Evolutionary conservation across 2,888 invertebrate genomes (phyloP), one percentile per base, ranked within the genome.

Genomic region (Endotricha flammealis): DNA sequence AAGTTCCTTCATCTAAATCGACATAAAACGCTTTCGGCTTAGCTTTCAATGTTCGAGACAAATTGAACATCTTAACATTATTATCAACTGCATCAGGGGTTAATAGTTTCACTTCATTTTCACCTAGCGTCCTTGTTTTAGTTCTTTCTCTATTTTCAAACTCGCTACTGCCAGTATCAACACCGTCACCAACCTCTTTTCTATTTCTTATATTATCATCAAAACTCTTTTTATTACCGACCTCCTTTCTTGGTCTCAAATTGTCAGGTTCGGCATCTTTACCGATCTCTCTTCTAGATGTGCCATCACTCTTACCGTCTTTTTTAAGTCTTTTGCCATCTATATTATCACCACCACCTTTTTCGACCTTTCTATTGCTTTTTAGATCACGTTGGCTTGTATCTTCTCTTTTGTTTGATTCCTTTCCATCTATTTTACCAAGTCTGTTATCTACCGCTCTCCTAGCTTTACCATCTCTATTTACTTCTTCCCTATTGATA

Each of bases 11-110:
- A 12, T 76, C 73, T 7, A 86, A 52, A 12, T 74, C 75, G 0
- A 87, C 59, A 48, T 58, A 87, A 59, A 79, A 87, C 0, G 79
- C 69, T 44, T 86, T 85, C 0, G 86, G 77, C 10, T 79, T 67
- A 1, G 82, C 85, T 0, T 37, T 53, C 1, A 86, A 44, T 25
- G 63, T 70, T 3, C 53, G 48, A 0, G 72, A 47, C 23, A 82
- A 50, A 48, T 78, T 78, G 2, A 64, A 36, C 78, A 86, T 79
- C 49, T 74, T 76, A 0, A 43, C 53, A 44, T 85, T 86, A 55
- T 81, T 82, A 36, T 82, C 76, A 0, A 79, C 60, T 0, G 39
- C 54, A 2, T 68, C 68, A 1, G 66, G 46, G 1, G 60, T 82
- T 6, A 85, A 46, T 0, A 83, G 53, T 46, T 81, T 85, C 0